These are phyloP conservation scores for Himalopsyche anomala DNA, from an alignment of 2,888 invertebrate genomes.

Conservation along the genomic window DNA sequence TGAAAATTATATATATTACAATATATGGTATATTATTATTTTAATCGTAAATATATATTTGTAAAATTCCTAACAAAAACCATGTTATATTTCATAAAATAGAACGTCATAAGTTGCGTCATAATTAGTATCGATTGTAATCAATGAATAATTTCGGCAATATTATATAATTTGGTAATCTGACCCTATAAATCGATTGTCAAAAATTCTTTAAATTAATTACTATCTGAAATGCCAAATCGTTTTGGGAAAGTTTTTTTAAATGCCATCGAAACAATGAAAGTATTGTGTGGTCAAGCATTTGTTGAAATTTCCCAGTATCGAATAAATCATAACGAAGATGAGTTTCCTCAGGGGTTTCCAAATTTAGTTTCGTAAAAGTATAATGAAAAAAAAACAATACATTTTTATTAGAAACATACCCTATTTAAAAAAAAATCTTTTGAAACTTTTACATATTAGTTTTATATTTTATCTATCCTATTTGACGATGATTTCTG, in stretches of 20 bases:
- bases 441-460: no score
- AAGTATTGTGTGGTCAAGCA: slow-evolving; percentile 59
- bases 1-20: no score
- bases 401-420: no score
- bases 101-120: not conserved
- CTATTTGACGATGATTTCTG: no score
- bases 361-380: not conserved
- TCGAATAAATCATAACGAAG: slow-evolving; percentile 48
- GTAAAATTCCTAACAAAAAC: no score
- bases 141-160: slow-evolving; percentile 6
- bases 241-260: slow-evolving; percentile 60
- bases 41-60: no score
- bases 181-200: slow-evolving; percentile 59
- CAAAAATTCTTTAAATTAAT: slow-evolving; percentile 60
- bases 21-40: no score
- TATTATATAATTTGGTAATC: slow-evolving; percentile 46
- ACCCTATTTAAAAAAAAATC: no score
- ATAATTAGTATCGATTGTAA: not conserved
- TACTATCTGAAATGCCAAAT: slow-evolving; percentile 60
- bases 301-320: slow-evolving; percentile 46
- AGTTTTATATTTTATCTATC: no score
- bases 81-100: not conserved
- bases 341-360: slow-evolving; percentile 49
- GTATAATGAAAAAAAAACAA: not conserved
- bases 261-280: slow-evolving; percentile 62